Base-by-base conservation (phyloP, 2,113 vertebrate species). In the Chionodraco myersi region DNA sequence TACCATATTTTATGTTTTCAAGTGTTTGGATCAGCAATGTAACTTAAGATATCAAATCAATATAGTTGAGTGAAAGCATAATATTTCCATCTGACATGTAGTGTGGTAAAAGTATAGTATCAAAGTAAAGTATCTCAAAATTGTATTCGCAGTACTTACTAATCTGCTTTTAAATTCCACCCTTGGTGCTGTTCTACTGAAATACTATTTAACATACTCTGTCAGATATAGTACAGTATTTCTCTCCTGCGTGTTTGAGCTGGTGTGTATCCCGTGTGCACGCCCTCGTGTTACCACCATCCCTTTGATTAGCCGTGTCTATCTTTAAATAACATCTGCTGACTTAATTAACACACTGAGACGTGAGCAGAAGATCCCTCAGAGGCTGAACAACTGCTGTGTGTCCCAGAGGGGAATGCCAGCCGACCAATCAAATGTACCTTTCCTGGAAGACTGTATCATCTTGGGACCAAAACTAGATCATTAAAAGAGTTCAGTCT, bases 341-440 rank as follows among this genome's bases (percentile, higher is more conserved):
- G 63, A 62, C 72, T 92, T 92, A 92, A 94, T 91, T 90, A 92
- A 88, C 84, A 67, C 72, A 54, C 53, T 23, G 63, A 72, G 72
- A 75, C 45, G 60, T 52, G 67, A 66, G 6, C 82, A 53, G 72
- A 73, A 57, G 48, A 69, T 76, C 72, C 77, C 61, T 77, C 48
- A 75, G 82, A 61, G 23, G 34, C 58, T 21, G 64, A 52, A 63
- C 72, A 67, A 52, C 67, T n/a, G 10, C 53, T 48, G 44, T 70
- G 75, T 70, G 75, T 80, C 84, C 70, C 81, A 45, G 58, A 86
- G 76, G 87, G 87, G 61, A 70, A 21, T n/a, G 72, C 36, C 36
- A n/a, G 68, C 59, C 75, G 9, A 62, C 54, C 44, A 49, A 76
- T 89, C 77, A 85, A 30, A 86, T 81, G 61, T 51, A 1, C 15